Conservation (phyloP, 30 jellyfish, hydroid and myxozoan species). For the Cassiopea andromeda region DNA sequence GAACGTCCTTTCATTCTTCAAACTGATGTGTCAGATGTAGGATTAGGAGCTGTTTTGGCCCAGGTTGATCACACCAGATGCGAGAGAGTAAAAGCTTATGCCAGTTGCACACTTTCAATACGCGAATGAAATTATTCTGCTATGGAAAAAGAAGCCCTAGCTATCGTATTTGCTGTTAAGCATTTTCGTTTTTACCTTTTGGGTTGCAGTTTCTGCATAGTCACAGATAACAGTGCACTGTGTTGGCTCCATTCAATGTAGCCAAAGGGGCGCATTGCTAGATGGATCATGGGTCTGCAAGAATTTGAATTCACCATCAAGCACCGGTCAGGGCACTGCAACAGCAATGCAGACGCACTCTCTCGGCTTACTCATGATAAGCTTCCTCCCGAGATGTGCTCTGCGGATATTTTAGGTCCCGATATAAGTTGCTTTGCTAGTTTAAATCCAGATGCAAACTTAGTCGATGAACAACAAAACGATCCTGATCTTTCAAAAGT, state of each 20-base stretch:
- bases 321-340: slow-evolving; percentile 39
- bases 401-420: slow-evolving; percentile 4
- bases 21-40: slow-evolving; percentile 45
- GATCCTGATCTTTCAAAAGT: slow-evolving; percentile 1
- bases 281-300: slow-evolving; percentile 51
- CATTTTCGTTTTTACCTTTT: slow-evolving; percentile 42
- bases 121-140: slow-evolving; percentile 55
- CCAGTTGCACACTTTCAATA: slow-evolving; percentile 37
- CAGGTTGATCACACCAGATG: slow-evolving; percentile 28
- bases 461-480: background rate
- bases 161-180: slow-evolving; percentile 35
- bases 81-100: slow-evolving; percentile 49
- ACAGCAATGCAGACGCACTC: slow-evolving; percentile 15
- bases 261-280: slow-evolving; percentile 57
- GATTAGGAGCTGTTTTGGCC: slow-evolving; percentile 45
- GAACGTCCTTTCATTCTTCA: slow-evolving; percentile 34
- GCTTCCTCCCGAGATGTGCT: background rate
- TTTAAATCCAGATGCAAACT: slow-evolving; percentile 7
- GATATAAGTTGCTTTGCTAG: background rate
- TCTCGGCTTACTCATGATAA: slow-evolving; percentile 1
- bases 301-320: slow-evolving; percentile 35
- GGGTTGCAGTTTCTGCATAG: slow-evolving; percentile 32
- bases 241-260: slow-evolving; percentile 52
- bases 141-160: slow-evolving; percentile 68
- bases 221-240: slow-evolving; percentile 50